Evolutionary conservation across 2,797 vertebrate species (phyloP), one percentile per base, ranked within the genome.

Genomic region (Glossophaga mutica): DNA sequence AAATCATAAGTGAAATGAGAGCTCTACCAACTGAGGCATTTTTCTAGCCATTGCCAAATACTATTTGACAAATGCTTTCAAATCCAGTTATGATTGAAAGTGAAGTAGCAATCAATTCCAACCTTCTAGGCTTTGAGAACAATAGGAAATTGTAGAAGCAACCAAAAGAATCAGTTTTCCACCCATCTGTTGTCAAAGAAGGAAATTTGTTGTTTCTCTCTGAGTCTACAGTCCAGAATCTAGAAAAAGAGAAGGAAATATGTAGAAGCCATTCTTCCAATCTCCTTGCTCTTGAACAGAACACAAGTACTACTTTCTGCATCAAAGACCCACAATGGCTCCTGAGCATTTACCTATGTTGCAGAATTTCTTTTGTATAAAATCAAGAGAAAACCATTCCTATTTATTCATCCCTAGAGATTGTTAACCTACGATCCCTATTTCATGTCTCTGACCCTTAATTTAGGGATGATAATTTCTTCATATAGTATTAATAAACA

Each of bases 41-140:
- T 95, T 83, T 59, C 90, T 96, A 94, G 94, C 67, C 68, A 85
- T 67, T 96, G 46, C 87, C 73, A 96, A 97, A 94, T 93, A 88
- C 37, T 74, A 88, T 71, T 73, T 78, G 93, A 85, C 90, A 96
- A 96, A 94, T 65, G 46, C 39, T 94, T 95, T 93, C 82, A 93
- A 96, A 87, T 87, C 50, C 88, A 94, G 52, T 91, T 89, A 95
- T 46, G 52, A 85, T 73, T 42, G 68, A 92, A 86, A 55, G 57
- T 42, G 82, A 96, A 95, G 37, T 32, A 77, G 37, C 81, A 95
- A 88, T 93, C 94, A 94, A 70, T 78, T 96, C 76, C 79, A 93
- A 95, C 70, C 11, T 87, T 52, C 79, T 73, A 89, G 7, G 46
- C 29, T 83, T 94, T 79, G 29, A 39, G 24, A 96, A 93, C 89